Base-by-base conservation (phyloP, 2,888 invertebrate species). In the Venustoraphidia nigricollis region DNA sequence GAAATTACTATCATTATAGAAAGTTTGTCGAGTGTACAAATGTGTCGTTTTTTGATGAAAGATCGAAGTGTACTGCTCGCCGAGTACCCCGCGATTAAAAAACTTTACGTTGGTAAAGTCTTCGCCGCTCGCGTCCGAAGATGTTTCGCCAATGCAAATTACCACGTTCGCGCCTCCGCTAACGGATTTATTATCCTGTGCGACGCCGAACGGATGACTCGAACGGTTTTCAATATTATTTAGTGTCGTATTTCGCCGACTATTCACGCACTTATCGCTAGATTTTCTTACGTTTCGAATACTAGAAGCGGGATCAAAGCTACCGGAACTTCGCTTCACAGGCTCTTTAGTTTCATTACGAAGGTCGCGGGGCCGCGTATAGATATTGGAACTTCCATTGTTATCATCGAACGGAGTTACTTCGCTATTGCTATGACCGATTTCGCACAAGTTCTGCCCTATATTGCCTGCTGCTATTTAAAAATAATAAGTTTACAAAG, bases 381-480 rank as follows among this genome's bases (percentile, higher is more conserved):
- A 3, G 3, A 27, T 27, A 47, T 47, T 43, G 47, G 47, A 35
- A 47, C 47, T 27, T 47, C 47, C 47, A 47, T 47, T 10, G 11
- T 41, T 39, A 11, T 46, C 34, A 36, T 43, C n/a, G 41, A 34
- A 27, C 43, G 36, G 27, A 3, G 47, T 41, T 10, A 34, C 42
- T 35, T 41, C 36, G 17, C 35, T 14, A 14, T 38, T 43, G 14
- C 37, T 36, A 9, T 42, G 42, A 42, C 47, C 37, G 11, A 47
- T 47, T 37, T 47, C 47, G 34, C 47, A 47, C 47, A 47, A 47
- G 27, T 42, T 42, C 27, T 47, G 47, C 42, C 47, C 47, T 43
- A 47, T 47, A 36, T 47, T 47, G 47, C 27, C 27, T 27, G 27
- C 27, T 27, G 27, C 27, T 27, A 27, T 27, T 27, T 27, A 27